A percentile compares a stretch with the other conserved stretches of the same genome.
Conservation (phyloP, 1,140 invertebrate species). For the Stenopsyche tienmushanensis region DNA sequence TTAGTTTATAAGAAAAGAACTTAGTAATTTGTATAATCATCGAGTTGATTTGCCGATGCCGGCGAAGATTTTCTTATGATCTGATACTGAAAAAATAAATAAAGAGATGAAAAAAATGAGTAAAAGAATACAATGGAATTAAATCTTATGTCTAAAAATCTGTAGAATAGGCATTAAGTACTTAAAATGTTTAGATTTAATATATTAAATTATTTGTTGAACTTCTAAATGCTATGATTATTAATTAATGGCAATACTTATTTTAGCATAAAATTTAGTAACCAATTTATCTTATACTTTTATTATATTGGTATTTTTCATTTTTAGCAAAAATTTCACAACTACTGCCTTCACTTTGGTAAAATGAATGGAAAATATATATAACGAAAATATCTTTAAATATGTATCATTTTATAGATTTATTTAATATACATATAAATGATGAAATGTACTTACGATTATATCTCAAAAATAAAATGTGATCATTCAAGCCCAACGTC, state of each 20-base stretch:
- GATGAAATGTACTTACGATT: no score
- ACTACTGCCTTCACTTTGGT: conserved; percentile 13
- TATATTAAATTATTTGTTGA: conserved; percentile 15
- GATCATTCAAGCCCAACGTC: no score
- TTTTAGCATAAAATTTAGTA: conserved; percentile 23
- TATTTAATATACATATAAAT: no score
- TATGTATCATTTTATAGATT: no score
- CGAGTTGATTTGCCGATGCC: not conserved
- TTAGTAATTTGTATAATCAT: not conserved
- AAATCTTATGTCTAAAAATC: no score
- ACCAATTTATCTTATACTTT: conserved; percentile 20
- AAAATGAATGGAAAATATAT: conserved; percentile 3
- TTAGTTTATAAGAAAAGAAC: not conserved
- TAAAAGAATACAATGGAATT: no score
- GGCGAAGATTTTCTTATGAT: not conserved
- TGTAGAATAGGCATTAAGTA: not conserved
- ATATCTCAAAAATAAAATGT: no score
- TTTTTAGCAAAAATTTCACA: conserved; percentile 25
- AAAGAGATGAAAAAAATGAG: no score
- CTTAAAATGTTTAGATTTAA: not conserved
- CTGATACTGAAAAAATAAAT: not conserved
- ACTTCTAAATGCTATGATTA: conserved; percentile 10
- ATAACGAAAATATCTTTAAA: no score
- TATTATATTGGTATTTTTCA: conserved; percentile 19
- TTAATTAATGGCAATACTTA: conserved; percentile 35